Conservation (phyloP, 2,113 vertebrate species). For the Carlito syrichta region DNA sequence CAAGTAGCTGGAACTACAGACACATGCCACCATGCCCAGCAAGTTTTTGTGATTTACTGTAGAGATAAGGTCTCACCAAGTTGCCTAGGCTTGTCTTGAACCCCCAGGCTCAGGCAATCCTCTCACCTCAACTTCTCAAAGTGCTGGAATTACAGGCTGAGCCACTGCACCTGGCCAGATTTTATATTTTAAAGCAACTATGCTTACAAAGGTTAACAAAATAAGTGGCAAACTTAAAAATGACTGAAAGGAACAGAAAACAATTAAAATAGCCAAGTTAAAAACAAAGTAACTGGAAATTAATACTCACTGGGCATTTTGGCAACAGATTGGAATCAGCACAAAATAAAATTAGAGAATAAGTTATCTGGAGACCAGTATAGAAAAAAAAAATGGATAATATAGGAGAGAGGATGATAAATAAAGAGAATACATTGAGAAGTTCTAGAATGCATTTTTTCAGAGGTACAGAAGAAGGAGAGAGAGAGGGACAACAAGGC, state of each 20-base stretch:
- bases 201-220: background rate
- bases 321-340: background rate
- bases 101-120: too few relatives aligned
- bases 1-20: too few relatives aligned
- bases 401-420: background rate
- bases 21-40: too few relatives aligned
- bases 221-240: background rate
- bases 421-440: background rate
- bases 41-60: too few relatives aligned
- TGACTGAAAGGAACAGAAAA: background rate
- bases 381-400: background rate
- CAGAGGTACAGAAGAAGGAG: background rate
- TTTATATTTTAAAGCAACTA: background rate
- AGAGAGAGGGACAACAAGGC: background rate
- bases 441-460: background rate
- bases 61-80: too few relatives aligned
- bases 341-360: background rate
- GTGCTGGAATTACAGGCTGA: too few relatives aligned
- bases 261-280: background rate
- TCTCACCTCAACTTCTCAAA: too few relatives aligned
- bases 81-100: too few relatives aligned
- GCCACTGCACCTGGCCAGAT: background rate
- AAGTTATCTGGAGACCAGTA: background rate
- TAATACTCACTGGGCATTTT: background rate
- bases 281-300: background rate